A percentile compares a stretch with the other conserved stretches of the same genome.
Evolutionary conservation across 2,888 invertebrate genomes (phyloP).

Genomic region (Amorpha juglandis): DNA sequence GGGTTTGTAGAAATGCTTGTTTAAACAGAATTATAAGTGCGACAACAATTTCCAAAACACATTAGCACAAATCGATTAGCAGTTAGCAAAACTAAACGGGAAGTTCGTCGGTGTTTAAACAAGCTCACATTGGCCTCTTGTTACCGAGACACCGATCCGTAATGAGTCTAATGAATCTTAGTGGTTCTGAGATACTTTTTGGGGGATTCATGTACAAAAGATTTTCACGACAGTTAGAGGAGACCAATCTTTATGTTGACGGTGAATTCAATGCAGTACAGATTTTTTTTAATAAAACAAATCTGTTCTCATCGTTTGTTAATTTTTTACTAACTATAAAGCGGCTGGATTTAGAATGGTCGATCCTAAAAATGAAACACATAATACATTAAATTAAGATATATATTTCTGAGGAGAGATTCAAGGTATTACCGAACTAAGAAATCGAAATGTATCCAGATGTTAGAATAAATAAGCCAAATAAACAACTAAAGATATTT

Average conservation of each 20-base stretch:
- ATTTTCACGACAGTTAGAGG: no score
- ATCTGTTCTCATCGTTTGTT: no score
- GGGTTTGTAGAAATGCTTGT: background rate
- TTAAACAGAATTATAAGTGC: background rate
- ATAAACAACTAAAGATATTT: slow-evolving; percentile 14
- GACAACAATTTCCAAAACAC: slow-evolving; percentile 34
- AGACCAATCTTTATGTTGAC: no score
- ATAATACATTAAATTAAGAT: no score
- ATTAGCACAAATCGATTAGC: slow-evolving; percentile 42
- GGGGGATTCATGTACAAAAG: background rate
- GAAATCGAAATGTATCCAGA: background rate
- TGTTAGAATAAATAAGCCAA: slow-evolving; percentile 17
- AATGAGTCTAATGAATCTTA: slow-evolving; percentile 23
- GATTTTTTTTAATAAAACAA: no score
- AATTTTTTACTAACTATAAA: no score
- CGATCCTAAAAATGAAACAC: no score
- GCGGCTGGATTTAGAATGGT: no score
- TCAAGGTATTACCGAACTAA: background rate
- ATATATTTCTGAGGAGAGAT: background rate
- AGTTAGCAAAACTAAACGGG: slow-evolving; percentile 23
- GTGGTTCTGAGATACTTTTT: background rate
- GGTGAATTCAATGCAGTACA: no score
- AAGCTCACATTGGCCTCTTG: slow-evolving; percentile 13
- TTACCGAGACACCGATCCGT: slow-evolving; percentile 5
- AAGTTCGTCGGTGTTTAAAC: slow-evolving; percentile 10